Conservation (phyloP, 2,113 vertebrate genomes). For the Phalacrocorax carbo region DNA sequence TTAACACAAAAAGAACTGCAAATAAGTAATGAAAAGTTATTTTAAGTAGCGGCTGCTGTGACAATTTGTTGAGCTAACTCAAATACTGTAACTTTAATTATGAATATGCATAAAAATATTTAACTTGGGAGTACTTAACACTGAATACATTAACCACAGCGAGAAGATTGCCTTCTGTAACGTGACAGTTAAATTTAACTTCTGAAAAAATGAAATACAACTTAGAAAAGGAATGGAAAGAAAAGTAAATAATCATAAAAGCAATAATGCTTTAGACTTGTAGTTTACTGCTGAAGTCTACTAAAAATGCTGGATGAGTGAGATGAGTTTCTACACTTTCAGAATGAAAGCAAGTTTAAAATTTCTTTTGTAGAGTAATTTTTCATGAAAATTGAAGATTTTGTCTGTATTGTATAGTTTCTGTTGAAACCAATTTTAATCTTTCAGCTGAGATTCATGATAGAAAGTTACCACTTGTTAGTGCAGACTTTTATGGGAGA, state of each 20-base stretch:
- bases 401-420: not conserved
- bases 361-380: not conserved
- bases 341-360: not conserved
- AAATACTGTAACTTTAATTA: slow-evolving; percentile 12
- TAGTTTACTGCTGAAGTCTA: not conserved
- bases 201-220: not conserved
- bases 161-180: not conserved
- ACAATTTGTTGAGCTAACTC: slow-evolving; percentile 15
- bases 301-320: not conserved
- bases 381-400: not conserved
- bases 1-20: not conserved
- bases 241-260: not conserved
- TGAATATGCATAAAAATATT: slow-evolving; percentile 30
- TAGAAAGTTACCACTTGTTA: not conserved
- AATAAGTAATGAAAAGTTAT: not conserved
- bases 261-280: not conserved
- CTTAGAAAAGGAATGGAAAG: not conserved
- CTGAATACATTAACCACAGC: not conserved
- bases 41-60: not conserved
- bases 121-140: not conserved
- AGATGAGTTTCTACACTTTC: not conserved
- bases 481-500: not conserved
- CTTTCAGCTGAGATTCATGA: not conserved
- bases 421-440: not conserved
- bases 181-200: not conserved